A percentile compares a stretch with the other conserved stretches of the same genome.
Evolutionary conservation across 2,113 vertebrate species (phyloP).

Genomic region (Picathartes gymnocephalus): DNA sequence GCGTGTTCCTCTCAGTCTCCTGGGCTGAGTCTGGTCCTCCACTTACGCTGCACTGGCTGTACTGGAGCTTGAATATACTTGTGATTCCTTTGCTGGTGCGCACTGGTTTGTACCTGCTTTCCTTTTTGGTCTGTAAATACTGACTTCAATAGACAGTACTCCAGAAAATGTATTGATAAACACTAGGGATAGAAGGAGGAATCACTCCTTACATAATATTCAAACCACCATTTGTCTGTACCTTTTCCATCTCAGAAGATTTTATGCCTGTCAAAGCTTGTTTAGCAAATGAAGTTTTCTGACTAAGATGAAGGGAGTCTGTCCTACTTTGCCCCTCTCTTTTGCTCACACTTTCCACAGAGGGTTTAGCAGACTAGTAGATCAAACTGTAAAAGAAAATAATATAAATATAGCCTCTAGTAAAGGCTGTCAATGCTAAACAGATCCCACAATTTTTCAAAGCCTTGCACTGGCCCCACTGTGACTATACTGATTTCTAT

Average conservation of each 20-base stretch:
- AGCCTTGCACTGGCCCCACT: neutral
- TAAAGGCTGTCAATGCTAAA: neutral
- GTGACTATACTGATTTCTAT: neutral
- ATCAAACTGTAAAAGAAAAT: neutral
- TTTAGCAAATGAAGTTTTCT: neutral
- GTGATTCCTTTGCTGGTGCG: neutral
- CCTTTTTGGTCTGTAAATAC: neutral
- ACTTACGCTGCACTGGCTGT: accelerated
- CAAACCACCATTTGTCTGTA: neutral
- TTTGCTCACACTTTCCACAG: neutral
- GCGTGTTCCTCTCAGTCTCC: neutral
- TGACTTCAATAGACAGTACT: neutral
- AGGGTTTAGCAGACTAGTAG: neutral
- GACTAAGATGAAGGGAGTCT: neutral
- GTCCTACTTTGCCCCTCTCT: neutral
- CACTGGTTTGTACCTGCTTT: neutral
- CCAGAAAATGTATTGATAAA: neutral
- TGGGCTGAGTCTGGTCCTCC: neutral
- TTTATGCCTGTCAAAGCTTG: neutral
- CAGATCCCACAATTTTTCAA: neutral
- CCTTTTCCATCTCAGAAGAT: neutral
- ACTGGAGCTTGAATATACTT: neutral
- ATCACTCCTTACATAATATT: neutral
- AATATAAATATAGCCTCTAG: neutral
- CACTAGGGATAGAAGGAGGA: neutral